Base-by-base conservation (phyloP, 2,113 vertebrate species). In the Macquaria australasica region DNA sequence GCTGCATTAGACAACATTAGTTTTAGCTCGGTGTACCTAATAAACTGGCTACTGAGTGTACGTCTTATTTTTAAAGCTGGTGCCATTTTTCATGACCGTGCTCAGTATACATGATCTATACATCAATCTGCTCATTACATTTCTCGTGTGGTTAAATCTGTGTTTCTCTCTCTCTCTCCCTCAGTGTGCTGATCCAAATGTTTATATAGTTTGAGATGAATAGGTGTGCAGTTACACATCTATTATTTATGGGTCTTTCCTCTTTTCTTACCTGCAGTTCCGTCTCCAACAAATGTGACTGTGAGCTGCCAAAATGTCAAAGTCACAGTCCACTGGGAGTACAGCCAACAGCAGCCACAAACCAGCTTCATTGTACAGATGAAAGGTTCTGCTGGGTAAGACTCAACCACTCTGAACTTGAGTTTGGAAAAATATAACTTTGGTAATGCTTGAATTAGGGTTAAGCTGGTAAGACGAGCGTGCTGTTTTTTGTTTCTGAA, bases 221-320 rank as follows among this genome's bases (percentile, higher is more conserved):
- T 0, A 1, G 12, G 6, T 53, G 7, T 45, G 14, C 14, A 31
- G 7, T 73, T 14, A 5, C 18, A 25, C 9, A 5, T 53, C 0
- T 39, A 3, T 34, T 34, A 4, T 68, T 48, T 41, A 23, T 34
- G 23, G 12, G 1, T 81, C 1, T 73, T 6, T 50, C 20, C 4
- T 64, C 6, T 66, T 41, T 16, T 62, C 10, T 68, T 31, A 1
- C 3, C 25, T 71, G 45, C 81, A 92, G 89, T 92, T 73, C 82
- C 3, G 10, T 50, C 87, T 59, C 93, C 94, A 12, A 28, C 56
- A 25, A 80, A 91, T 11, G 62, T 95, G 9, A 81, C 2, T 0
- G 67, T 95, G 79, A 88, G 10, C 68, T 95, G 94, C 71, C 7
- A 28, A 1, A 92, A 93, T 31, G 0, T 63, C 0, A 14, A 64